Evolutionary conservation across 2,888 invertebrate genomes (phyloP).

Genomic region (Schrankia costaestrigalis): DNA sequence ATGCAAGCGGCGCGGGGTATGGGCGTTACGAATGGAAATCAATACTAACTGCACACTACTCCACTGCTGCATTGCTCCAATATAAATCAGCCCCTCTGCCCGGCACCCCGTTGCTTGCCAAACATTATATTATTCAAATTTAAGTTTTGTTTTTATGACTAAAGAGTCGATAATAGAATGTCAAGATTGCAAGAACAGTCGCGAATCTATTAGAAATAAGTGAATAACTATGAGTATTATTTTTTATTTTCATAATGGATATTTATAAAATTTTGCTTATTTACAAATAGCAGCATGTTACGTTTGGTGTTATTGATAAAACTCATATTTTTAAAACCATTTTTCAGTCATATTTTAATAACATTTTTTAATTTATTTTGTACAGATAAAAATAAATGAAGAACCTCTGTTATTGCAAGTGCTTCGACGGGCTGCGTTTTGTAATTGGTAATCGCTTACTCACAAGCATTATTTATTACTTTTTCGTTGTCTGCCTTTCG

Average conservation of each 20-base stretch:
- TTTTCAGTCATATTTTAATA: no score
- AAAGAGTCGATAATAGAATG: constrained; percentile 28
- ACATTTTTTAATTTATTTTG: no score
- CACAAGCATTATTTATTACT: constrained; percentile 25
- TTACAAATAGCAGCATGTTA: no score
- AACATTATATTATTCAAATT: constrained; percentile 40
- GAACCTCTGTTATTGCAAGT: no score
- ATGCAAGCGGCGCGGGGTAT: constrained; percentile 49
- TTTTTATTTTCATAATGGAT: constrained; percentile 38
- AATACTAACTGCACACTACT: constrained; percentile 80
- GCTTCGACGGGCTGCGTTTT: constrained; percentile 19
- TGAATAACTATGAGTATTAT: constrained; percentile 38
- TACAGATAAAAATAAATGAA: no score
- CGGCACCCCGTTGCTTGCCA: constrained; percentile 66
- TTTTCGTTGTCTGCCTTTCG: constrained; percentile 32
- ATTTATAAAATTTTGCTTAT: constrained; percentile 22
- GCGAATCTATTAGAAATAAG: constrained; percentile 51
- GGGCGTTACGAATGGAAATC: constrained; percentile 77
- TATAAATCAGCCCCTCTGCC: constrained; percentile 75
- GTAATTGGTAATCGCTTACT: constrained; percentile 18
- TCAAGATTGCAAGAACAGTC: constrained; percentile 35
- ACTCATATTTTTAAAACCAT: no score
- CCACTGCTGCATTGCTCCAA: constrained; percentile 78
- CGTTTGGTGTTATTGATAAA: no score
- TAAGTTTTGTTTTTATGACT: constrained; percentile 31